Base-by-base conservation (phyloP, 2,113 vertebrate species). In the Athene noctua region DNA sequence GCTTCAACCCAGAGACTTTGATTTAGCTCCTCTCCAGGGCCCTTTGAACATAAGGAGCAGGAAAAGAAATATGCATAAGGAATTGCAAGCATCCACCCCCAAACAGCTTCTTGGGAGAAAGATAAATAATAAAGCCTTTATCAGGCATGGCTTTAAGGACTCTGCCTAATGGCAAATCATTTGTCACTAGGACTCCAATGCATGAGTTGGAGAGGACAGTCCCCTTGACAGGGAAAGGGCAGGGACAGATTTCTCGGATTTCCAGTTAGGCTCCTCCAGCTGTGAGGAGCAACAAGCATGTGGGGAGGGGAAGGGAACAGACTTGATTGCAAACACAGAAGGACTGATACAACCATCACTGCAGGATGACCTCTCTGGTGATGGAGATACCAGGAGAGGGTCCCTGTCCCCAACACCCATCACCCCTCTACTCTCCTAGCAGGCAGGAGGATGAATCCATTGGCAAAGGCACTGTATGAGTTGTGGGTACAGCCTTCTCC, bases 291-390 rank as follows among this genome's bases (percentile, higher is more conserved):
- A 87, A 51, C 9, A 38, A 34, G 61, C 4, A 20, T 2, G 2
- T 5, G 17, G 8, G 14, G 13, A 87, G 3, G 9, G 44, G 6
- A 61, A 81, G 18, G 46, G 29, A 79, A 57, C 22, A n/a, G 29
- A 38, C 44, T 2, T 74, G 25, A 17, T 2, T 40, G 78, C 23
- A 80, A 57, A 77, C 16, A 34, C 34, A 44, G 47, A 71, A 57
- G 44, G 52, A 82, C 7, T 0, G 0, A 44, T 7, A 86, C 0
- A 5, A 66, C 11, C 18, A 44, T 6, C 49, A 34, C 18, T 9
- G 3, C 54, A 80, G 27, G 26, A 52, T 0, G 1, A 68, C 27
- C 19, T 54, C 62, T 32, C 22, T 2, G 6, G 55, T 10, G n/a
- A 59, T 4, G 29, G 47, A 63, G 81, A 68, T 34, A 40, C 54